Conservation (phyloP, 2,888 invertebrate species). For the Lymantria monacha region DNA sequence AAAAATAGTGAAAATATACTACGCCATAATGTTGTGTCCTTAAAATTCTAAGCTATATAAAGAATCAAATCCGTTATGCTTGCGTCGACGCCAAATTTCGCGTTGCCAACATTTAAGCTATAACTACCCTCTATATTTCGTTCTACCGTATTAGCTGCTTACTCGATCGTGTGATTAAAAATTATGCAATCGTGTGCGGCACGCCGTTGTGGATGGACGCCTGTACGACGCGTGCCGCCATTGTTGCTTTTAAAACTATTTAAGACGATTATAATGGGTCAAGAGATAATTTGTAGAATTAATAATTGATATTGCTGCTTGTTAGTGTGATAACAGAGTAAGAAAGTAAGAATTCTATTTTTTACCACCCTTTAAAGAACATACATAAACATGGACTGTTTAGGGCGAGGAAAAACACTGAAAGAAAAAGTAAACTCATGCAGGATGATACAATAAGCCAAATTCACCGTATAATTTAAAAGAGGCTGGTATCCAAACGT, state of each 20-base stretch:
- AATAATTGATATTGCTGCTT: neutral
- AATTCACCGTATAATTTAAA: too few species aligned
- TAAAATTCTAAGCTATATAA: neutral
- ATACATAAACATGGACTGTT: too few species aligned
- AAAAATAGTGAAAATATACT: too few species aligned
- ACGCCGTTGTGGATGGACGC: conserved; percentile 47
- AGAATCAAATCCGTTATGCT: conserved; percentile 46
- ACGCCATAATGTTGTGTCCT: too few species aligned
- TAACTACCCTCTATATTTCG: conserved; percentile 59
- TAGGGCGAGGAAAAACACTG: too few species aligned
- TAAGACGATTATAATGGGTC: conserved; percentile 61
- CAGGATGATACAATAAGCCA: too few species aligned
- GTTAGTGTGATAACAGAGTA: neutral
- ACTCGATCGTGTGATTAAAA: conserved; percentile 81
- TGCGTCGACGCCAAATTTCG: conserved; percentile 46
- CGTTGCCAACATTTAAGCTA: conserved; percentile 52
- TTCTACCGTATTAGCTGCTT: conserved; percentile 79
- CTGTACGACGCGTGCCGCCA: conserved; percentile 53
- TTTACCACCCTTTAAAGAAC: too few species aligned
- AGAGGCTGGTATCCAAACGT: too few species aligned
- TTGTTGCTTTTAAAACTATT: conserved; percentile 64
- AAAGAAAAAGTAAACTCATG: too few species aligned
- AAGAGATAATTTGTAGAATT: conserved; percentile 14
- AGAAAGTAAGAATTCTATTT: neutral
- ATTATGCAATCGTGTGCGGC: conserved; percentile 65